Evolutionary conservation across 1,140 invertebrate species (phyloP).

Genomic region (Drosophila bipectinata): DNA sequence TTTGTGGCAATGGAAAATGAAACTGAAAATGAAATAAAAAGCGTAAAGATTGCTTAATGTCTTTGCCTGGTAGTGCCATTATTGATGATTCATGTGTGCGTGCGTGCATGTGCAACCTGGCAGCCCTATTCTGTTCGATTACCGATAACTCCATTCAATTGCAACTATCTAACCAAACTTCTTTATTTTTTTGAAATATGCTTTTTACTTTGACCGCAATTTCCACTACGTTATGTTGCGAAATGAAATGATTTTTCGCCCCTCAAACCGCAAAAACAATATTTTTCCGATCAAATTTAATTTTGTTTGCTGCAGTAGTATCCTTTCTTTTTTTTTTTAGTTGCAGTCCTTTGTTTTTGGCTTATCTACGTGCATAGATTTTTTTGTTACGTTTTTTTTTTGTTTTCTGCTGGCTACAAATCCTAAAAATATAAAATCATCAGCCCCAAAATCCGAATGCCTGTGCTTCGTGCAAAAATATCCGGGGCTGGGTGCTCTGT

Average conservation of each 20-base stretch:
- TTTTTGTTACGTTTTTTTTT: constrained; percentile 8
- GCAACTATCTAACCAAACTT: constrained; percentile 1
- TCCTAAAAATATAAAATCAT: constrained; percentile 71
- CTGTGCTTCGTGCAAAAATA: neutral
- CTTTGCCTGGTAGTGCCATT: constrained; percentile 6
- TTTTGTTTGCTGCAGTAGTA: constrained; percentile 7
- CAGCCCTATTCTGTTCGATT: constrained; percentile 29
- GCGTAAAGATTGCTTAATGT: constrained; percentile 19
- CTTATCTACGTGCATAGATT: constrained; percentile 7
- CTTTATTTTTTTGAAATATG: constrained; percentile 34
- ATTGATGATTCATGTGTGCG: constrained; percentile 44
- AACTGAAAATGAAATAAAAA: neutral
- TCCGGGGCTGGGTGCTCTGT: no score
- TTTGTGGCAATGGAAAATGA: constrained; percentile 15
- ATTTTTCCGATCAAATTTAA: constrained; percentile 57
- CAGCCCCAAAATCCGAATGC: constrained; percentile 45
- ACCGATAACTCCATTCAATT: constrained; percentile 27
- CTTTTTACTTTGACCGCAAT: constrained; percentile 60
- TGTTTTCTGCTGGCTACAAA: constrained; percentile 18
- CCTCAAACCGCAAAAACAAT: constrained; percentile 63
- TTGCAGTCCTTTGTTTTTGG: constrained; percentile 8
- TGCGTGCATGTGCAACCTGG: constrained; percentile 11
- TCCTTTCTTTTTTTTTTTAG: constrained; percentile 9
- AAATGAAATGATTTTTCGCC: constrained; percentile 65
- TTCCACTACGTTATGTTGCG: constrained; percentile 36